Evolutionary conservation across 1,140 invertebrate genomes (phyloP), one percentile per base, ranked within the genome.

Genomic region (Ips nitidus): DNA sequence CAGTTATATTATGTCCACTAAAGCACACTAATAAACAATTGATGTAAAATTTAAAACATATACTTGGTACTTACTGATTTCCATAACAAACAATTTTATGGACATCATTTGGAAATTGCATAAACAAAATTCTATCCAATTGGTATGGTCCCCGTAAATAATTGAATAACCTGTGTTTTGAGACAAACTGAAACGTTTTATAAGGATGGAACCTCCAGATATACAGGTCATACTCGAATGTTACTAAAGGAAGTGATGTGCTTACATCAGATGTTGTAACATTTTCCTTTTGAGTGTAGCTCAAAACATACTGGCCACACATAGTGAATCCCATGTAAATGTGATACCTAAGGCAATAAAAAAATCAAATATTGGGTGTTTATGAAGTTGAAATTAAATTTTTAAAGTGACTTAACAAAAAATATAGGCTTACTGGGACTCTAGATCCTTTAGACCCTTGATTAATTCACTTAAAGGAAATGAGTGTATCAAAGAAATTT

Each of bases 301-400:
- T 95, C 61, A 98, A 81, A 65, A 97, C 85, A 85, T 93, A 97
- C 80, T 94, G 91, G 4, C 94, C 94, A 83, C 94, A 96, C 75
- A 94, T 90, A 39, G 93, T 94, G 74, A 97, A 91, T 4, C 95
- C 95, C 88, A 98, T 92, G 79, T 95, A 93, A 47, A 97, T 88
- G 82, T 97, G 93, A 69, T 71, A 71, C 68, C 85, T 84, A 71
- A 76, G 82, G 22, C 22, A 79, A 80, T 45, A 66, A 55, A 7
- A 37, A 63, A 78, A 22, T 22, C 1, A 55, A 55, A 38, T 37
- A 55, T 55, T 36, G 3, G 4, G 37, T 36, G 6, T 38, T 55
- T 55, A 36, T 55, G 2, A 55, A 55, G 6, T 50, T 50, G 37
- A 55, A 5, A 55, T 2, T 37, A 3, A 22, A 55, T 1, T 50